Evolutionary conservation across 2,888 invertebrate species (phyloP), one percentile per base, ranked within the genome.

Genomic region (Drosophila phalerata): DNA sequence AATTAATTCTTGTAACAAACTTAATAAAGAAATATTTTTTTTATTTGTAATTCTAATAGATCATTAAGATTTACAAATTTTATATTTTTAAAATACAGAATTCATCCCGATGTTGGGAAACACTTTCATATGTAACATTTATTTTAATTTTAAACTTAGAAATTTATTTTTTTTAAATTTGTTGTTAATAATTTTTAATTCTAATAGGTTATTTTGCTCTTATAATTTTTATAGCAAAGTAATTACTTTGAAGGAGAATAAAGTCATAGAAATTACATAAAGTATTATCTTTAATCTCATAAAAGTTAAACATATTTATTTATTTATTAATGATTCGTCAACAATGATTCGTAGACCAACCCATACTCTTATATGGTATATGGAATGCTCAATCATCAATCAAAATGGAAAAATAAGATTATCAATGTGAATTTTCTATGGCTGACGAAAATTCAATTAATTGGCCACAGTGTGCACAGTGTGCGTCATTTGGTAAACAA

Each of bases 401-500:
- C 73, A 73, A 53, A 55, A 37, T 22, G 42, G 43, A 42, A 45
- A 56, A 68, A 53, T 22, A 22, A 53, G 73, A 71, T 69, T 52
- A 77, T 70, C 81, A 60, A 40, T 17, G 15, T 43, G 47, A 8
- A 70, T 71, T 71, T 74, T 51, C 63, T 45, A 71, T 57, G 71
- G 60, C 71, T 67, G 37, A 49, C 48, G 45, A 65, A 81, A 75
- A 77, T 79, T 67, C 73, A 77, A 85, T 82, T 81, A 85, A 82
- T 79, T 80, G 82, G 77, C 51, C 70, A 52, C 70, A 75, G 66
- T 77, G 77, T 72, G 77, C 77, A 72, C 70, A 61, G 62, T 68
- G 75, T 82, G 82, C 80, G 84, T 82, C 84, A 76, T 73, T 81
- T 82, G 62, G 76, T 64, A 70, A 77, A 85, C 74, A 81, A 79